A percentile compares a stretch with the other conserved stretches of the same genome.
phyloP scores from a whole-genome alignment of 2,888 invertebrate species.

The Drosophila koepferae region DNA sequence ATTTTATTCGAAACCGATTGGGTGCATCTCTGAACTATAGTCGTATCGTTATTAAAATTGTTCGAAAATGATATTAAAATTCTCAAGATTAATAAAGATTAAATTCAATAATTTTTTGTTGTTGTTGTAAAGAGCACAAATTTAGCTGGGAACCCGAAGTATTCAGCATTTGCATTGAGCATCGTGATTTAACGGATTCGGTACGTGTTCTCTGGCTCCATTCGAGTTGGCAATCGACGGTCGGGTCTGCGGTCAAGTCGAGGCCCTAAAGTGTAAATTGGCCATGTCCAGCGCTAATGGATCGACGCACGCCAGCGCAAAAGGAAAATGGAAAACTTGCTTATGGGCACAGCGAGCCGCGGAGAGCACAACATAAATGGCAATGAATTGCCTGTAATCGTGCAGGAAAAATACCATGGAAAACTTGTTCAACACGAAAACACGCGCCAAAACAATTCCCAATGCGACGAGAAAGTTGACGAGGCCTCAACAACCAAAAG shows the following conservation, averaged over 20 bases:
- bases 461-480: constrained; percentile 56
- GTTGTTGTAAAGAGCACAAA: neutral
- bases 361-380: constrained; percentile 40
- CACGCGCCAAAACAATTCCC: constrained; percentile 68
- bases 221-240: constrained; percentile 35
- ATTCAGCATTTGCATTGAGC: constrained; percentile 11
- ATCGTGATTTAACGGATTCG: constrained; percentile 37
- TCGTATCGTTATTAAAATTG: neutral
- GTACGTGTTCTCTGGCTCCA: constrained; percentile 46
- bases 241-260: constrained; percentile 46
- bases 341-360: constrained; percentile 34
- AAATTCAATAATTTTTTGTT: too few species aligned
- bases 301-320: constrained; percentile 55
- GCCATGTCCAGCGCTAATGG: constrained; percentile 67
- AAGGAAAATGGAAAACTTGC: constrained; percentile 54
- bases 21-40: neutral
- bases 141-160: neutral
- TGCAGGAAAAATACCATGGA: constrained; percentile 55
- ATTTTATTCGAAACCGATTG: neutral
- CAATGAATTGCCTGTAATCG: constrained; percentile 57
- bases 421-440: constrained; percentile 68
- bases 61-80: neutral
- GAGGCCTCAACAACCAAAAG: constrained; percentile 1
- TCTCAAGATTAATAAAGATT: too few species aligned
- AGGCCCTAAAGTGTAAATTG: constrained; percentile 68